A percentile compares a stretch with the other conserved stretches of the same genome.
Evolutionary conservation across 2,888 invertebrate genomes (phyloP).

Genomic region (Troides helena): DNA sequence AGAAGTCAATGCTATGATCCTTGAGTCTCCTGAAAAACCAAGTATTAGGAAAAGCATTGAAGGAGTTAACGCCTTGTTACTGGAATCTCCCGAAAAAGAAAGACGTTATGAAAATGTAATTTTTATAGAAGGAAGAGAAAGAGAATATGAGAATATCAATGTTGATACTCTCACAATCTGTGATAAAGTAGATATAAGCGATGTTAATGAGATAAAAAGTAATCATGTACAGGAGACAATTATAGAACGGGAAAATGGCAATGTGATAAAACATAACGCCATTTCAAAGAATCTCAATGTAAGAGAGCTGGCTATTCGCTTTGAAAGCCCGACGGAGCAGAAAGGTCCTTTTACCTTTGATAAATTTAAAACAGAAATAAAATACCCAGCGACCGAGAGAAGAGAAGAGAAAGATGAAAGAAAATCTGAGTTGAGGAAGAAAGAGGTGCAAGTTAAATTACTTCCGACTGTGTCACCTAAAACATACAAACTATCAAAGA

Average conservation of each 20-base stretch:
- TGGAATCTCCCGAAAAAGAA: slow-evolving; percentile 52
- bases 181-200: slow-evolving; percentile 54
- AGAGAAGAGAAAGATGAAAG: slow-evolving; percentile 45
- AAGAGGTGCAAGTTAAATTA: slow-evolving; percentile 49
- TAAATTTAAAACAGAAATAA: slow-evolving; percentile 68
- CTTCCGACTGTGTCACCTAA: slow-evolving; percentile 83
- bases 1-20: slow-evolving; percentile 83
- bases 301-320: slow-evolving; percentile 82
- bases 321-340: slow-evolving; percentile 83
- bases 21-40: slow-evolving; percentile 51
- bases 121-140: slow-evolving; percentile 46
- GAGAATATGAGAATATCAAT: slow-evolving; percentile 66
- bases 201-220: slow-evolving; percentile 35
- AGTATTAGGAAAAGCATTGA: slow-evolving; percentile 78
- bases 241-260: slow-evolving; percentile 61
- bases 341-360: slow-evolving; percentile 80
- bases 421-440: slow-evolving; percentile 49
- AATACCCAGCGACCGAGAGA: slow-evolving; percentile 61
- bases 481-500: slow-evolving; percentile 78
- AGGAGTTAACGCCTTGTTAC: slow-evolving; percentile 82
- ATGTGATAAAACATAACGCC: slow-evolving; percentile 47
- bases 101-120: slow-evolving; percentile 62
- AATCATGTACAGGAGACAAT: slow-evolving; percentile 40
- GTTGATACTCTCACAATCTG: slow-evolving; percentile 60
- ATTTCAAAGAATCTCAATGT: slow-evolving; percentile 73